Conservation (phyloP, 2,113 vertebrate species). For the Butorides virescens region DNA sequence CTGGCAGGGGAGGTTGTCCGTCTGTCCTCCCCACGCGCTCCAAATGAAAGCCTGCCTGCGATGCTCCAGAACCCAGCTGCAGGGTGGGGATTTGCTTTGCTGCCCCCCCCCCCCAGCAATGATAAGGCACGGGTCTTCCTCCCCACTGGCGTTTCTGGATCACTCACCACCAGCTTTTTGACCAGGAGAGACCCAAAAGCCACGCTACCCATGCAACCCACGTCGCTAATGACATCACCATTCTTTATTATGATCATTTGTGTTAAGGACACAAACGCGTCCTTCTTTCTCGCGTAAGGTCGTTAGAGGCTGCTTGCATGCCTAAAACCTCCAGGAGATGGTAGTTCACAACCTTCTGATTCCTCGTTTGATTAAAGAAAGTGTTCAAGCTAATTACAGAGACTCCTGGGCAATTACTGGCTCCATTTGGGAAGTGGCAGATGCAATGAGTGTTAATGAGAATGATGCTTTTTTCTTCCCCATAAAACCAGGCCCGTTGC, state of each 20-base stretch:
- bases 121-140: not conserved
- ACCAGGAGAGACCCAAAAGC: no score
- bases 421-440: not conserved
- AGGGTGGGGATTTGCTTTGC: not conserved
- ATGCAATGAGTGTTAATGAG: not conserved
- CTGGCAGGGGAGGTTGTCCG: not conserved
- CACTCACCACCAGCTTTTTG: not conserved
- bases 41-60: not conserved
- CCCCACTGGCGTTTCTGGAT: not conserved
- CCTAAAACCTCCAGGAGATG: not conserved
- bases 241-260: not conserved
- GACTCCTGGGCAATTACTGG: not conserved
- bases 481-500: not conserved
- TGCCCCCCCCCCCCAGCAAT: not conserved
- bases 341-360: not conserved
- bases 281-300: not conserved
- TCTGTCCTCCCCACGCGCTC: not conserved
- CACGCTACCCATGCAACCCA: not conserved
- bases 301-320: not conserved
- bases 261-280: not conserved
- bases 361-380: not conserved
- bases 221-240: rapidly evolving
- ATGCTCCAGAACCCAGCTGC: rapidly evolving
- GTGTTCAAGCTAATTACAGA: not conserved
- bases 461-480: not conserved